Conservation (phyloP, 2,113 vertebrate species). For the Hippocampus mohnikei region DNA sequence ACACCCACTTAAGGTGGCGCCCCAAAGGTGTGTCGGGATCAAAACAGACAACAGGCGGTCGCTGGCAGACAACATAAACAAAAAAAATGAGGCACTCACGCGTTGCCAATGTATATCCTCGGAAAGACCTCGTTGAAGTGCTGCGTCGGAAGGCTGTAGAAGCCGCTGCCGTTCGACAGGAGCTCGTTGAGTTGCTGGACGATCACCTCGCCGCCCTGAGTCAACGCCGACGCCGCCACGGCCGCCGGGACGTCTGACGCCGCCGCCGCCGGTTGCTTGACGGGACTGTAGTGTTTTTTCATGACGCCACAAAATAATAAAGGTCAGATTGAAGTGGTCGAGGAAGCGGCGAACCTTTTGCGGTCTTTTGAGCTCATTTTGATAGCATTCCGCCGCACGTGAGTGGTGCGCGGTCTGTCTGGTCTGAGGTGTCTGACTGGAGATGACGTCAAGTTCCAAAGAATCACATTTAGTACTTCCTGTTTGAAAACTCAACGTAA, state of each 20-base stretch:
- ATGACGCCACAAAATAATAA: slow-evolving; percentile 52
- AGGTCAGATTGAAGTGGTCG: slow-evolving; percentile 26
- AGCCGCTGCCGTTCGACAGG: slow-evolving; percentile 84
- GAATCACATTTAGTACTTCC: not conserved
- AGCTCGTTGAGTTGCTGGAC: slow-evolving; percentile 92
- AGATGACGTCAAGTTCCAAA: accelerated
- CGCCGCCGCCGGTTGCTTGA: slow-evolving; percentile 46
- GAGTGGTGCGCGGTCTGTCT: slow-evolving; percentile 30
- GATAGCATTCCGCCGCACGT: slow-evolving; percentile 33
- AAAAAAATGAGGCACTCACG: slow-evolving; percentile 72
- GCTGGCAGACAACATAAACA: not conserved
- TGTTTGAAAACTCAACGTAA: slow-evolving; percentile 16
- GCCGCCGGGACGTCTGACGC: slow-evolving; percentile 63
- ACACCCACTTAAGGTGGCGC: not conserved
- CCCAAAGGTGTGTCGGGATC: not conserved
- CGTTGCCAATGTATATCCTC: slow-evolving; percentile 91
- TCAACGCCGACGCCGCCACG: not conserved
- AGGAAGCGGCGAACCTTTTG: slow-evolving; percentile 9
- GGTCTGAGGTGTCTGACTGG: slow-evolving; percentile 38
- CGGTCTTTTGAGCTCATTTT: slow-evolving; percentile 26
- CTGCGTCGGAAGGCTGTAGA: slow-evolving; percentile 89
- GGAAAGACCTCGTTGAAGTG: slow-evolving; percentile 94
- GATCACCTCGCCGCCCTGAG: slow-evolving; percentile 74
- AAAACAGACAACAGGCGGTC: slow-evolving; percentile 28
- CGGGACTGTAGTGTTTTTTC: slow-evolving; percentile 76